Conservation (phyloP, 2,797 vertebrate genomes). For the Neosilurus hyrtlii region DNA sequence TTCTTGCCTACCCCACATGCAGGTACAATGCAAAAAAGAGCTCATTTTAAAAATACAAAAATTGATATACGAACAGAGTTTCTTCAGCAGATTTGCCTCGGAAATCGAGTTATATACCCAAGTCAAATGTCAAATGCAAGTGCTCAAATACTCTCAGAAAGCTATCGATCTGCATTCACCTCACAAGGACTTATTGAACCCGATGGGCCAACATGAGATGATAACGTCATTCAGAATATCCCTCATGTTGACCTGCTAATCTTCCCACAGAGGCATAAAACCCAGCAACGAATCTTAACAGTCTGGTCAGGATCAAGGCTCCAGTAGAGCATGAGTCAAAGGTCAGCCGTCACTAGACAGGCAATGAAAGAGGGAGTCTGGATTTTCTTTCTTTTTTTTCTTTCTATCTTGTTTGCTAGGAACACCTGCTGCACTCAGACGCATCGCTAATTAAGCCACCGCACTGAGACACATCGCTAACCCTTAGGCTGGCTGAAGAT, state of each 20-base stretch:
- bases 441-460: conserved; percentile 62
- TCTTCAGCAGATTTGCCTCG: neutral
- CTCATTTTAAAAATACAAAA: too few species aligned
- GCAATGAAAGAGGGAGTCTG: conserved; percentile 46
- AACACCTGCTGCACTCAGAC: conserved; percentile 57
- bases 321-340: conserved; percentile 15
- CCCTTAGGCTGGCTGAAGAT: conserved; percentile 65
- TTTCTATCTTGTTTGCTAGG: conserved; percentile 28
- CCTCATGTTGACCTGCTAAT: neutral
- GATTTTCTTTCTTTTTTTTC: conserved; percentile 38
- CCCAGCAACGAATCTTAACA: neutral
- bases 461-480: conserved; percentile 46
- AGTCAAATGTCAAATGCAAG: neutral
- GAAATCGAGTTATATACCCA: neutral
- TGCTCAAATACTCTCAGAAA: neutral
- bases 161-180: neutral
- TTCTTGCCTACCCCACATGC: too few species aligned
- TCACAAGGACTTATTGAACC: neutral
- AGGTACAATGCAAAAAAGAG: too few species aligned
- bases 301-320: conserved; percentile 18
- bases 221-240: neutral
- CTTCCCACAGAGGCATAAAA: neutral
- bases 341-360: conserved; percentile 31
- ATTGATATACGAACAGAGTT: too few species aligned
- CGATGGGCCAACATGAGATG: neutral